phyloP scores from a whole-genome alignment of 2,888 invertebrate genomes.

The Maniola hyperantus region DNA sequence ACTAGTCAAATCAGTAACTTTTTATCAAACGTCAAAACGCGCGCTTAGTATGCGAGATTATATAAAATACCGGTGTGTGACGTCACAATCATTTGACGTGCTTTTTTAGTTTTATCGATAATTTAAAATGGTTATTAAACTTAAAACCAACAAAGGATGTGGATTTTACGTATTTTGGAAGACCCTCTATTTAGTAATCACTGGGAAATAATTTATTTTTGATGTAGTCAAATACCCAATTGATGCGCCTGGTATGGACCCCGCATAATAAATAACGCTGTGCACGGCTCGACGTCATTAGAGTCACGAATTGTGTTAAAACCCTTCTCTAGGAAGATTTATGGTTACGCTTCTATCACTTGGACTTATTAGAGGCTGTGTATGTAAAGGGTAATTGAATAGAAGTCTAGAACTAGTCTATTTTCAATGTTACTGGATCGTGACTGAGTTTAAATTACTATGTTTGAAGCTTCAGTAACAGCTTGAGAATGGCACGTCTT shows the following conservation, averaged over 20 bases:
- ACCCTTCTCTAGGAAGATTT: slow-evolving; percentile 62
- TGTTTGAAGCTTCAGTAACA: background rate
- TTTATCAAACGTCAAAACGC: no score
- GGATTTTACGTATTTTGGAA: no score
- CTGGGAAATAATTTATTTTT: no score
- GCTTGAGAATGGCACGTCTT: slow-evolving; percentile 13
- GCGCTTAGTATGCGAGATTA: no score
- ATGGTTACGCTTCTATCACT: slow-evolving; percentile 54
- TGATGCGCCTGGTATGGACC: background rate
- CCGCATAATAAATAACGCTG: slow-evolving; percentile 55
- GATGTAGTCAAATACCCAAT: no score
- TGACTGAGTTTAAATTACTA: slow-evolving; percentile 21
- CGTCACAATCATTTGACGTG: no score
- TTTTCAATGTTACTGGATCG: slow-evolving; percentile 21
- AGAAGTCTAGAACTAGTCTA: slow-evolving; percentile 18
- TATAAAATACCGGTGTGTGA: no score
- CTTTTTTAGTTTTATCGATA: no score
- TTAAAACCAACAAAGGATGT: no score
- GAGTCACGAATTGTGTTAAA: slow-evolving; percentile 71
- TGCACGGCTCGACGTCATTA: slow-evolving; percentile 58
- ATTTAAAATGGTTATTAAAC: no score
- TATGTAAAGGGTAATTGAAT: slow-evolving; percentile 42
- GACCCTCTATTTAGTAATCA: no score
- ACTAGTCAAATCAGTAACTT: no score
- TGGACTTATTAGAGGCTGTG: slow-evolving; percentile 30